phyloP scores from a whole-genome alignment of 2,888 invertebrate species.

The Margaritifera margaritifera region DNA sequence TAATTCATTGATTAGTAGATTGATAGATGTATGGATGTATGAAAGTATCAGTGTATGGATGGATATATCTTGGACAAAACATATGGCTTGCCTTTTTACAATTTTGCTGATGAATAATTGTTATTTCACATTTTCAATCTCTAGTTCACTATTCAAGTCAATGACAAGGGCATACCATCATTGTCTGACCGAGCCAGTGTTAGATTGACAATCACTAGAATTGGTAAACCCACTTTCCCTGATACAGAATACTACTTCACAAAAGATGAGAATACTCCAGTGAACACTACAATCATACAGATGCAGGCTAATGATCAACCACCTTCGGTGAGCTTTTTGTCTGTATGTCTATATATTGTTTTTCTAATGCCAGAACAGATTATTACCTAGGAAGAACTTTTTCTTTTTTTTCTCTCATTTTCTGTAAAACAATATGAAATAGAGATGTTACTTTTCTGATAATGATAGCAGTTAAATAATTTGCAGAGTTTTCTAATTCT shows the following conservation, averaged over 20 bases:
- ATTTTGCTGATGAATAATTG: too few species aligned
- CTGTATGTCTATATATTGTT: too few species aligned
- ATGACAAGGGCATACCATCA: constrained; percentile 89
- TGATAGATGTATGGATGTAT: too few species aligned
- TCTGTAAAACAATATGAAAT: too few species aligned
- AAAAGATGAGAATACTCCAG: constrained; percentile 20
- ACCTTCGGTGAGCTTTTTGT: constrained; percentile 22
- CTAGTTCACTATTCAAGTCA: constrained; percentile 80
- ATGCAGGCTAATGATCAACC: constrained; percentile 30
- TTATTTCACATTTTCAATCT: too few species aligned
- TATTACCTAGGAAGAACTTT: not conserved
- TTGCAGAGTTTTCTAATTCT: too few species aligned
- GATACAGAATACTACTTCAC: constrained; percentile 14
- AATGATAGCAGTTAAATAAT: too few species aligned
- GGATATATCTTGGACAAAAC: constrained; percentile 60
- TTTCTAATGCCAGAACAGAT: too few species aligned
- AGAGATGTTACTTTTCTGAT: too few species aligned
- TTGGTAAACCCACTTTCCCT: constrained; percentile 35
- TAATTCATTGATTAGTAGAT: too few species aligned
- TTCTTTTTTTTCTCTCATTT: not conserved
- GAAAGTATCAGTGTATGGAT: too few species aligned
- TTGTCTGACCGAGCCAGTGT: constrained; percentile 86
- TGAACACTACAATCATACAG: constrained; percentile 14
- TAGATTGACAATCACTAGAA: constrained; percentile 77
- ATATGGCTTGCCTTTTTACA: constrained; percentile 58